Conservation (phyloP, 2,888 invertebrate genomes). For the Nudaria mundana region DNA sequence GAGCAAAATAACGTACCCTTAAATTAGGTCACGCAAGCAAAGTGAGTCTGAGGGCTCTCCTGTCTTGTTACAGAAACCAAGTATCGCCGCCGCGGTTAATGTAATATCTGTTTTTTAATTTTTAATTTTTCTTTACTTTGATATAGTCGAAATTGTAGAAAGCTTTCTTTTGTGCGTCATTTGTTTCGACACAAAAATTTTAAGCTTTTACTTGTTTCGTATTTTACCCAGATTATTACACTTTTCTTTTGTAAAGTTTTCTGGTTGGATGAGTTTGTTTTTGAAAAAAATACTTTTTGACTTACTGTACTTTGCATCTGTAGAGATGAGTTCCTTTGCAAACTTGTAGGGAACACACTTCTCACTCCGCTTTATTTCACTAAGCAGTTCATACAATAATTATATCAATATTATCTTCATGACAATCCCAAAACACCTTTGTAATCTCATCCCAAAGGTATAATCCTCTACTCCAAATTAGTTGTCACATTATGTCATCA, state of each 20-base stretch:
- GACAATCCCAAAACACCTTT: no score
- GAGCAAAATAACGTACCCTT: slow-evolving; percentile 68
- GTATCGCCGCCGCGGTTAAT: slow-evolving; percentile 46
- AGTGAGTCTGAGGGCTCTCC: slow-evolving; percentile 56
- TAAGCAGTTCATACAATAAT: no score
- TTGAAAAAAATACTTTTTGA: background rate
- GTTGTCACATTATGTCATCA: background rate
- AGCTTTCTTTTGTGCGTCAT: slow-evolving; percentile 41
- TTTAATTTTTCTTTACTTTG: slow-evolving; percentile 49
- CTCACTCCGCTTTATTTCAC: no score
- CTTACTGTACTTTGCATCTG: no score
- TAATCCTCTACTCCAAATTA: background rate
- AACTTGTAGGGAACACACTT: no score
- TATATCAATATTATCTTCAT: no score
- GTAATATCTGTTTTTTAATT: slow-evolving; percentile 69
- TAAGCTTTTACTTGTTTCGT: slow-evolving; percentile 30
- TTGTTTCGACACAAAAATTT: slow-evolving; percentile 40
- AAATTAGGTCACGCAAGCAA: slow-evolving; percentile 69
- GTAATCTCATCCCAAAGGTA: no score
- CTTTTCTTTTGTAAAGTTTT: slow-evolving; percentile 15
- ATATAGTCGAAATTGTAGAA: slow-evolving; percentile 33
- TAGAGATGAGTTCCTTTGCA: no score
- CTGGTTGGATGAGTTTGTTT: slow-evolving; percentile 9
- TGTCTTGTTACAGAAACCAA: slow-evolving; percentile 52
- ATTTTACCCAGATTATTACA: slow-evolving; percentile 13